These are phyloP conservation scores for Phodopus roborovskii DNA, from an alignment of 2,113 vertebrate species.

Conservation along the genomic window DNA sequence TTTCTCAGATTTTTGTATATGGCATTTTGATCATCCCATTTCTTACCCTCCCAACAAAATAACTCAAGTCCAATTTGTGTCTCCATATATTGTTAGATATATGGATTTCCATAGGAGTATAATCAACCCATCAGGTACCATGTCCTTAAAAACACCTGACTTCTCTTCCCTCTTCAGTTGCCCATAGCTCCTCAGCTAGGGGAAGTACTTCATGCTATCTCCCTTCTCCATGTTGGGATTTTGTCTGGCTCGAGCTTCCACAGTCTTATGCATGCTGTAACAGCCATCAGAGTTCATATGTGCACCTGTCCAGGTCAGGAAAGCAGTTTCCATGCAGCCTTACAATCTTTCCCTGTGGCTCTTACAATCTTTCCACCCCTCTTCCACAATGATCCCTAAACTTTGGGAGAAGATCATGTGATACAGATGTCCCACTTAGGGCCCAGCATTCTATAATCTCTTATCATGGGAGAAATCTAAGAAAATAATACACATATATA, in stretches of 20 bases:
- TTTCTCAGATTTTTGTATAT: not conserved
- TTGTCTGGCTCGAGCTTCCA: not conserved
- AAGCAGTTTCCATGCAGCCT: not conserved
- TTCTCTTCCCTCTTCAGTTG: not conserved
- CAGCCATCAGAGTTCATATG: not conserved
- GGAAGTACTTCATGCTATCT: fast-evolving
- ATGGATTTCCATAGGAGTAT: not conserved
- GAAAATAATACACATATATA: not conserved
- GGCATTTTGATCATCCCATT: not conserved
- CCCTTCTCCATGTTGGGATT: no score
- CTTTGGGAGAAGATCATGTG: not conserved
- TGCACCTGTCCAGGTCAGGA: not conserved
- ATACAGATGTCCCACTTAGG: not conserved
- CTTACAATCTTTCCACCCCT: not conserved
- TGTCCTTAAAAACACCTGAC: not conserved
- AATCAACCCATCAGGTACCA: not conserved
- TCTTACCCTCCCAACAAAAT: not conserved
- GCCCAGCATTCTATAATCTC: not conserved
- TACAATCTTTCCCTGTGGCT: not conserved
- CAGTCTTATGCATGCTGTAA: not conserved
- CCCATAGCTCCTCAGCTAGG: not conserved
- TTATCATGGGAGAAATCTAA: not conserved
- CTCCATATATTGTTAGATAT: not conserved
- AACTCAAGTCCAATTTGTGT: not conserved
- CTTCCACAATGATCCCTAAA: not conserved